phyloP scores from a whole-genome alignment of 53 echinoderm and acorn worm genomes.

The Patiria pectinifera region DNA sequence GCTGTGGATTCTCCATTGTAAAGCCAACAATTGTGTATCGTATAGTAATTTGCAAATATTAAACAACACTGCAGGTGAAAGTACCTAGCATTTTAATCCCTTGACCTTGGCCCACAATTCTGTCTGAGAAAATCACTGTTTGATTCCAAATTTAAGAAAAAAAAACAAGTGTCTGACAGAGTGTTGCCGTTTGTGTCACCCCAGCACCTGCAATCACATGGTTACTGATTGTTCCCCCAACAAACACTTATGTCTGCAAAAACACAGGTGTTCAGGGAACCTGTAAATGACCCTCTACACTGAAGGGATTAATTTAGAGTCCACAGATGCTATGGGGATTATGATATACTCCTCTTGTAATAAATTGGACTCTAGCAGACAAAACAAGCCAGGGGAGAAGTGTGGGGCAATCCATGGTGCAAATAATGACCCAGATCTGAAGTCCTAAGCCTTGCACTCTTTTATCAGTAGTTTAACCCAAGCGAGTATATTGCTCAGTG shows the following conservation, averaged over 20 bases:
- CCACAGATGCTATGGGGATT: constrained; percentile 17
- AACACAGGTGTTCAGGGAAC: not conserved
- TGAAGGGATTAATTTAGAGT: not conserved
- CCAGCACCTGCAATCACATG: not conserved
- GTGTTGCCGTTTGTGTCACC: constrained; percentile 7
- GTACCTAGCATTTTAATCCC: not conserved
- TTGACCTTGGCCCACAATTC: not conserved
- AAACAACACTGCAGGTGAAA: not conserved
- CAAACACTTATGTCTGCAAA: not conserved
- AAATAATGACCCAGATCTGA: constrained; percentile 7
- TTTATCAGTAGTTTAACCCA: not conserved
- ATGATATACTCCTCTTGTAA: constrained; percentile 14
- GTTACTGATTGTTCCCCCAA: not conserved
- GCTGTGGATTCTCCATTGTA: not conserved
- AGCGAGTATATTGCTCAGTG: too few relatives aligned
- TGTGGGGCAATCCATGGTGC: not conserved
- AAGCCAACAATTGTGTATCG: not conserved
- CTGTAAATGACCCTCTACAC: not conserved
- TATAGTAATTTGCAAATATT: not conserved
- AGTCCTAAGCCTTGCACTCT: constrained; percentile 1
- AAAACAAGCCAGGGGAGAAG: constrained; percentile 14
- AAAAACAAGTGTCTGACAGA: not conserved
- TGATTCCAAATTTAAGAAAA: not conserved
- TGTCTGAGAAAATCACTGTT: not conserved
- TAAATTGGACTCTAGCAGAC: not conserved